Base-by-base conservation (phyloP, 23 tunicate species). In the Halocynthia aurantium region DNA sequence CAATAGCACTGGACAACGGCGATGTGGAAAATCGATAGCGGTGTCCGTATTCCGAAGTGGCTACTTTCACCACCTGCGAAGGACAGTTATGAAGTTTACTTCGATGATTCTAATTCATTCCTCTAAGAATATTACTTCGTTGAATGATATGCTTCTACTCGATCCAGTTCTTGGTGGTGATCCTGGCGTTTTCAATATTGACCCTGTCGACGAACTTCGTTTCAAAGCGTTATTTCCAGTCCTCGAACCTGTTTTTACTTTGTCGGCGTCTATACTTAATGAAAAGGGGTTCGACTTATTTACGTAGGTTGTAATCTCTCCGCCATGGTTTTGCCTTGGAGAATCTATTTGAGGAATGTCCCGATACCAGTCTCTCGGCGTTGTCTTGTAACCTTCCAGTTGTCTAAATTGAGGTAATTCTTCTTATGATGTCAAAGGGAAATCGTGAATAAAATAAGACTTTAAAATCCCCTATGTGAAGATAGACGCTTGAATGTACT, bases 81-180 rank as follows among this genome's bases (percentile, higher is more conserved):
- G 31, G 4, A 58, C 44, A 31, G 44, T 31, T 31, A 31, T 31
- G 44, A 31, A 31, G 4, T 31, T 31, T 31, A 31, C 2, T 31
- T 31, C 4, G 44, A 31, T 31, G 44, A 31, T 31, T 31, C 4
- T 31, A 4, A 31, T 31, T 31, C 44, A 31, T 31, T 31, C 44
- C 44, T 31, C 4, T 4, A 31, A 31, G 65, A 50, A 52, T 74
- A 8, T 12, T 67, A 89, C 96, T 89, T 89, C 96, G 67, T 81
- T 89, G 56, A 89, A 89, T 5, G 89, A 75, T 18, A 89, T 89
- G 79, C 83, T 84, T 71, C 78, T 75, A 74, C 96, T 89, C 5
- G 85, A 22, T 51, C 89, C 89, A 18, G 80, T 70, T 53, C 96
- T 53, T 19, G 96, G 96, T 15, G 96, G 96, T 6, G 96, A 89